These are phyloP conservation scores for Chunga burmeisteri DNA, from an alignment of 2,113 vertebrate genomes.

Conservation along the genomic window DNA sequence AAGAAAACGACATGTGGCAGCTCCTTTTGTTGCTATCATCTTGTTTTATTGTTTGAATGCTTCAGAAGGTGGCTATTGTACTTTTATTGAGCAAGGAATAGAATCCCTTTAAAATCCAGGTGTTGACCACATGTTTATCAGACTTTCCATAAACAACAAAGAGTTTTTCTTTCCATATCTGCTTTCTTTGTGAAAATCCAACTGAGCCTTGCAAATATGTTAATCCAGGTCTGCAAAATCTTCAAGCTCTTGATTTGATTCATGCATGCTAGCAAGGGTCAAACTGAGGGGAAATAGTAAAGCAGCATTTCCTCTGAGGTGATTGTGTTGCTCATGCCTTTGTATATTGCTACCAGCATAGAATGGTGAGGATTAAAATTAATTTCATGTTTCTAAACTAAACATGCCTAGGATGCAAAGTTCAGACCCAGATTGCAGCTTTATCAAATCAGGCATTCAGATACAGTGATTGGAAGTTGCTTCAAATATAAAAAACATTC, in stretches of 20 bases:
- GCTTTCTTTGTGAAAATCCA: constrained; percentile 51
- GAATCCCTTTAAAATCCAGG: constrained; percentile 66
- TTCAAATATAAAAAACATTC: background rate
- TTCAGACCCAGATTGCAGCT: background rate
- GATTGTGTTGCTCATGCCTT: constrained; percentile 1
- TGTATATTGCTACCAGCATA: background rate
- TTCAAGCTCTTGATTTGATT: constrained; percentile 61
- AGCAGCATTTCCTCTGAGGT: constrained; percentile 23
- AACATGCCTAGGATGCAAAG: background rate
- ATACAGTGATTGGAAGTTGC: background rate
- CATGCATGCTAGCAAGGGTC: constrained; percentile 33
- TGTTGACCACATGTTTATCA: constrained; percentile 73
- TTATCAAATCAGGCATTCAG: background rate
- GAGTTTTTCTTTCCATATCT: constrained; percentile 50
- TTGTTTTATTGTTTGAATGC: constrained; percentile 69
- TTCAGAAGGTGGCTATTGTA: constrained; percentile 58
- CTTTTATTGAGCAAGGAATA: constrained; percentile 70
- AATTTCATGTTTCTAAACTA: constrained; percentile 28
- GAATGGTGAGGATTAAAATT: background rate
- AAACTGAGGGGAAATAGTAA: constrained; percentile 48
- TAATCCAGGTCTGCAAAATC: constrained; percentile 61
- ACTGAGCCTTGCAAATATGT: constrained; percentile 56
- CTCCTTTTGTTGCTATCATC: constrained; percentile 49
- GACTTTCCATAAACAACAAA: constrained; percentile 56
- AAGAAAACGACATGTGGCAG: constrained; percentile 65